A percentile compares a stretch with the other conserved stretches of the same genome.
Evolutionary conservation across 2,888 invertebrate species (phyloP).

Genomic region (Tetanocera ferruginea): DNA sequence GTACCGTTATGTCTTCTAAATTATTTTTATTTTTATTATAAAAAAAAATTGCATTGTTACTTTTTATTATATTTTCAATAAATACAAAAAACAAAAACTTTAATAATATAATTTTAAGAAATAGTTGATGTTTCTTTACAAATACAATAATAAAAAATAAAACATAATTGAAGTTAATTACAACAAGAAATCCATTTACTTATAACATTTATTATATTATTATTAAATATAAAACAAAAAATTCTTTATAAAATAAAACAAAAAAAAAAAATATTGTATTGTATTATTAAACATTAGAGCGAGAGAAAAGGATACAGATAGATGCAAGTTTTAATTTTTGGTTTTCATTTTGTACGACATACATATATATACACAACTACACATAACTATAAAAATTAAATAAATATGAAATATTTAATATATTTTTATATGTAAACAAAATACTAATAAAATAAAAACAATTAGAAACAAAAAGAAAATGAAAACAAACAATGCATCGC

Average conservation of each 20-base stretch:
- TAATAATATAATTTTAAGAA: conserved; percentile 50
- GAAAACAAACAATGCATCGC: no score
- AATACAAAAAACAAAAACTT: conserved; percentile 30
- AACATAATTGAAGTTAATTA: conserved; percentile 32
- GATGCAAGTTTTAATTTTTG: conserved; percentile 25
- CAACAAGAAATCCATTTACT: conserved; percentile 41
- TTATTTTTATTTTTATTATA: conserved; percentile 32
- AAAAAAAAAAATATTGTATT: conserved; percentile 23
- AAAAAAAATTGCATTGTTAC: conserved; percentile 46
- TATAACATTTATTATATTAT: conserved; percentile 41
- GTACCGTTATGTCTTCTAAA: conserved; percentile 29
- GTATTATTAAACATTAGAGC: conserved; percentile 38
- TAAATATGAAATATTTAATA: conserved; percentile 1
- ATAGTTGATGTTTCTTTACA: conserved; percentile 52
- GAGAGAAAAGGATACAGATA: conserved; percentile 15
- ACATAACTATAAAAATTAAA: conserved; percentile 2
- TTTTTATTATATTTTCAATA: conserved; percentile 46
- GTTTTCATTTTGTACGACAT: conserved; percentile 6
- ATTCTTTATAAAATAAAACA: conserved; percentile 37
- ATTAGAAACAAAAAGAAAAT: no score
- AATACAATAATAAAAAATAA: conserved; percentile 35
- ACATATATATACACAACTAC: not conserved
- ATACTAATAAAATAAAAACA: no score
- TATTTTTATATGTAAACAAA: not conserved
- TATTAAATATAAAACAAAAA: conserved; percentile 42